Evolutionary conservation across 2,113 vertebrate genomes (phyloP).

Genomic region (Eretmochelys imbricata): DNA sequence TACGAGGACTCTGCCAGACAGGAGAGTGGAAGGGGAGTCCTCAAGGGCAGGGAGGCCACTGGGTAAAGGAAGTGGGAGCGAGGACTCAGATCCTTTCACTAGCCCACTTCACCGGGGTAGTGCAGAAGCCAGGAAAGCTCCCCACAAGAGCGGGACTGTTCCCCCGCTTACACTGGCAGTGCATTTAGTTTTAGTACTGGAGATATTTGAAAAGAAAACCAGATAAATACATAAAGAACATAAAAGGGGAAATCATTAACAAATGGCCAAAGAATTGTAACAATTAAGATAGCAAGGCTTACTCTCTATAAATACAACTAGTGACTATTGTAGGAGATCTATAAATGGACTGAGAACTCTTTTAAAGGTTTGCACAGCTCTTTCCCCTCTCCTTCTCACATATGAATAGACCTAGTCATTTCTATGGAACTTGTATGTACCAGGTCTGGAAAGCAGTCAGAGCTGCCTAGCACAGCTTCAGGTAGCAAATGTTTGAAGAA

Average conservation of each 20-base stretch:
- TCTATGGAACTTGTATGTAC: slow-evolving; percentile 65
- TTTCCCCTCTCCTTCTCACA: not conserved
- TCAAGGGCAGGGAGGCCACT: no score
- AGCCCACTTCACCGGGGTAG: no score
- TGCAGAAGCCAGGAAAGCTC: no score
- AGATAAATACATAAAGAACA: not conserved
- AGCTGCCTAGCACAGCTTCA: slow-evolving; percentile 52
- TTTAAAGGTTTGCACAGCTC: slow-evolving; percentile 56
- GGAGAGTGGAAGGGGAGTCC: no score
- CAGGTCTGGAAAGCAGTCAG: slow-evolving; percentile 69
- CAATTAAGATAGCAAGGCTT: slow-evolving; percentile 53
- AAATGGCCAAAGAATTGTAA: slow-evolving; percentile 41
- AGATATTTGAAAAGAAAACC: slow-evolving; percentile 18
- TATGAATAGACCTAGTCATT: slow-evolving; percentile 81
- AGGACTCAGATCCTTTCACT: no score
- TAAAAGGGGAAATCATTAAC: slow-evolving; percentile 52
- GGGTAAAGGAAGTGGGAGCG: no score
- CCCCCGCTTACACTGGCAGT: not conserved
- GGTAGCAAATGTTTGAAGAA: slow-evolving; percentile 75
- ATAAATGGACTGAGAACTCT: slow-evolving; percentile 64
- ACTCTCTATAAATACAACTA: slow-evolving; percentile 56
- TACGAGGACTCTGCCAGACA: no score
- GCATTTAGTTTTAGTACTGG: slow-evolving; percentile 55
- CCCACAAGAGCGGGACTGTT: no score
- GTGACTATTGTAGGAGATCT: slow-evolving; percentile 59